Evolutionary conservation across 1,140 invertebrate genomes (phyloP).

Genomic region (Drosophila malerkotliana): DNA sequence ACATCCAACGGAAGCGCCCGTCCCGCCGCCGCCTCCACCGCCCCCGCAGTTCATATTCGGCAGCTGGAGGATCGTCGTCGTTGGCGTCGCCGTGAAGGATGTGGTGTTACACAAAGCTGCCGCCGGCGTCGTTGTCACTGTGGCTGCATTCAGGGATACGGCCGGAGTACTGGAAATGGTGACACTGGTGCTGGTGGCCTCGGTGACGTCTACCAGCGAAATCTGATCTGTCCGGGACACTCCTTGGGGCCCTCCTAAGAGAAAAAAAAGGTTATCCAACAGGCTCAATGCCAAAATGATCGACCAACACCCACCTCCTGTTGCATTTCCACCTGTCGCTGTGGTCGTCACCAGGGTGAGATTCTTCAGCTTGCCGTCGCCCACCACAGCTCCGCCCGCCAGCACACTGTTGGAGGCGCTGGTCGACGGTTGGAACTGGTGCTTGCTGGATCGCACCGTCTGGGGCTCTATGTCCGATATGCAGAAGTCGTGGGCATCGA

Average conservation of each 20-base stretch:
- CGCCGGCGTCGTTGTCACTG: constrained; percentile 57
- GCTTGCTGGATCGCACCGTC: constrained; percentile 44
- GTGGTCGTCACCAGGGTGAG: constrained; percentile 74
- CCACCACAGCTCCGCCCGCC: constrained; percentile 33
- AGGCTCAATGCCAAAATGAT: background rate
- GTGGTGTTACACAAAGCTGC: constrained; percentile 48
- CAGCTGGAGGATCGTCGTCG: constrained; percentile 65
- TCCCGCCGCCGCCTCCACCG: background rate
- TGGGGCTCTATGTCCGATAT: constrained; percentile 73
- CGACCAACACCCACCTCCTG: background rate
- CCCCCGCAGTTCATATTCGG: constrained; percentile 42
- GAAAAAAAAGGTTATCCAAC: background rate
- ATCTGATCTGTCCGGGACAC: constrained; percentile 41
- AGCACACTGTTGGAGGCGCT: constrained; percentile 56
- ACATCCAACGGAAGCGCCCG: background rate
- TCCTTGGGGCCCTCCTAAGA: background rate
- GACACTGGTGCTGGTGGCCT: constrained; percentile 71
- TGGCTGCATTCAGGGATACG: constrained; percentile 47
- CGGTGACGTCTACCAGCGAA: constrained; percentile 64
- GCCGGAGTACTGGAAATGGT: constrained; percentile 68
- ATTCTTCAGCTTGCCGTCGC: constrained; percentile 74
- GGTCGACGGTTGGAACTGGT: constrained; percentile 36
- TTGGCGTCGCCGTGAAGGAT: constrained; percentile 42
- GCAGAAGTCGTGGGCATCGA: constrained; percentile 69
- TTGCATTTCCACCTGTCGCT: constrained; percentile 4